These are phyloP conservation scores for Tympanuchus pallidicinctus DNA, from an alignment of 2,113 vertebrate genomes.

Conservation along the genomic window DNA sequence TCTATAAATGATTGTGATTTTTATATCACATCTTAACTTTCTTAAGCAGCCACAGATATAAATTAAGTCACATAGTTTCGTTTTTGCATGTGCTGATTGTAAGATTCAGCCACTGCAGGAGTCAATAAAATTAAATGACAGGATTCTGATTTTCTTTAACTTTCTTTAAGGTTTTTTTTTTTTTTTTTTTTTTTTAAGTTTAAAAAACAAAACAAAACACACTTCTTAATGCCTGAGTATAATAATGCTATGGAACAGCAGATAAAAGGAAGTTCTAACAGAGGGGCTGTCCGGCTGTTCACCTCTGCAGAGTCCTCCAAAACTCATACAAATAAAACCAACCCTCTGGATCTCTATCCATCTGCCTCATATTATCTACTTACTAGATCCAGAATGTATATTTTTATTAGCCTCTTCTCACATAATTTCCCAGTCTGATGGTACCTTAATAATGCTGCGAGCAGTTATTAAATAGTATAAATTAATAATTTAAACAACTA, in stretches of 20 bases:
- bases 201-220: background rate
- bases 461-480: background rate
- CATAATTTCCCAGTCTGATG: background rate
- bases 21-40: background rate
- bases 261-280: background rate
- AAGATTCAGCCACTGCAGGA: background rate
- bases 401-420: background rate
- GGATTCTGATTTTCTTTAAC: background rate
- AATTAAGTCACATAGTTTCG: background rate
- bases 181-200: background rate
- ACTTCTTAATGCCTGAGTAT: background rate
- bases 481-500: slow-evolving; percentile 18
- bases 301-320: background rate
- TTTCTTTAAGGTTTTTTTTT: too few relatives aligned
- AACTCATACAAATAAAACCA: background rate
- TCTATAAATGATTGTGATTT: slow-evolving; percentile 17
- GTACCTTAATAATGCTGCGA: background rate
- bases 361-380: background rate
- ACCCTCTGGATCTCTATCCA: background rate
- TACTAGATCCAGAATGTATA: background rate
- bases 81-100: background rate
- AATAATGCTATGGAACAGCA: background rate
- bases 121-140: background rate
- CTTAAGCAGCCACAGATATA: slow-evolving; percentile 5
- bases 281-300: background rate